Evolutionary conservation across 2,113 vertebrate genomes (phyloP).

Genomic region (Ageneiosus marmoratus): DNA sequence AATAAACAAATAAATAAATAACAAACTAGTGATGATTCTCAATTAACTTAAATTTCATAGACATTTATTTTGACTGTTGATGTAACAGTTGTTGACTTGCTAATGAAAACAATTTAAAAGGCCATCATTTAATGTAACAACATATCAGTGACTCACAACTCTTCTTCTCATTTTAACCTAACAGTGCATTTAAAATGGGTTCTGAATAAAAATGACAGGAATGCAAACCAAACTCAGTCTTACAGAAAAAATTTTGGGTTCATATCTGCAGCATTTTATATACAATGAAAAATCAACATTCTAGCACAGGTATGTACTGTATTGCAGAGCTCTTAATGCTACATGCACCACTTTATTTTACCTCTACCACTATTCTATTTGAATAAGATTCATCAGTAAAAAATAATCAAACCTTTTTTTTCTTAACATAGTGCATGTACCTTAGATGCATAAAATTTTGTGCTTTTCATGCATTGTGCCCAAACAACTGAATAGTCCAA

Average conservation of each 20-base stretch:
- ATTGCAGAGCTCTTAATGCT: not conserved
- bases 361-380: not conserved
- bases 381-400: no score
- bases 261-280: not conserved
- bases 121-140: not conserved
- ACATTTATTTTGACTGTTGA: not conserved
- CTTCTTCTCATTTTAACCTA: not conserved
- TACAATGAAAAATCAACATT: not conserved
- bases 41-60: not conserved
- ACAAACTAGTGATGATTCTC: not conserved
- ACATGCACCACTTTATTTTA: not conserved
- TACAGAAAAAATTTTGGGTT: not conserved
- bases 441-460: not conserved
- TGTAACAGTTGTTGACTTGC: not conserved
- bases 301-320: not conserved
- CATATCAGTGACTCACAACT: not conserved
- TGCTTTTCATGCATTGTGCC: not conserved
- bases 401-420: no score
- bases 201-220: not conserved
- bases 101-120: not conserved
- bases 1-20: not conserved
- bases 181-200: not conserved
- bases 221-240: not conserved
- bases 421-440: no score
- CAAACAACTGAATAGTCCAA: no score